Conservation (phyloP, 2,113 vertebrate species). For the Caracal caracal region DNA sequence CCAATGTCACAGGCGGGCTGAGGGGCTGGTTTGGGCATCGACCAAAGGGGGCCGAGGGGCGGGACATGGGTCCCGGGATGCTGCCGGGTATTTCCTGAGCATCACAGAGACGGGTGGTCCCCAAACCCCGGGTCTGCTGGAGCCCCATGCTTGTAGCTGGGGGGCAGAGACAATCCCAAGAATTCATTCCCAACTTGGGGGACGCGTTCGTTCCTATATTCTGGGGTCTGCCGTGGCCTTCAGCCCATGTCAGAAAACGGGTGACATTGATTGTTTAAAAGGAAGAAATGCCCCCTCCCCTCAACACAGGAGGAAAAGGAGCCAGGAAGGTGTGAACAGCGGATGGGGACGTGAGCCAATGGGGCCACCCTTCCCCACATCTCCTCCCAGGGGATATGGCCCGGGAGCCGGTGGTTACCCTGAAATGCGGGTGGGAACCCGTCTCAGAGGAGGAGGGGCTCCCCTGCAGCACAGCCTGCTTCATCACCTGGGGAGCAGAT, state of each 20-base stretch:
- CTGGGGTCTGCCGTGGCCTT: rapidly evolving
- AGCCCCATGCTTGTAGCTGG: rapidly evolving
- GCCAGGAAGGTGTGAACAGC: rapidly evolving
- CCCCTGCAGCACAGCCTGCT: rapidly evolving
- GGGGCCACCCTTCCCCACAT: background rate
- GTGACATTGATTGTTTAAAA: rapidly evolving
- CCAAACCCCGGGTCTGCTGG: rapidly evolving
- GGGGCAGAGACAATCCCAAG: background rate
- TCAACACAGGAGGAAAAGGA: no score
- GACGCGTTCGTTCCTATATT: rapidly evolving
- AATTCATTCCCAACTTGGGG: rapidly evolving
- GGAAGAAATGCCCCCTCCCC: rapidly evolving
- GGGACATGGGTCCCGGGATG: background rate
- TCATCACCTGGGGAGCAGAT: background rate
- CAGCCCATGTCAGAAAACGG: no score
- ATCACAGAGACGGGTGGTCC: background rate
- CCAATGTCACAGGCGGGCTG: rapidly evolving
- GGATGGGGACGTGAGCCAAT: rapidly evolving
- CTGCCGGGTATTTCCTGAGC: no score
- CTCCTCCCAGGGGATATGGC: background rate
- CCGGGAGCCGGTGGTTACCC: rapidly evolving
- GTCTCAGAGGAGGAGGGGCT: background rate
- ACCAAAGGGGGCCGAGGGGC: no score
- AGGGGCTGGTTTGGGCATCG: background rate
- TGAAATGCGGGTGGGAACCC: rapidly evolving